Percentiles rank a stretch among this genome's conserved stretches.
These are phyloP conservation scores for Fulica atra DNA, from an alignment of 2,113 vertebrate genomes.

Conservation along the genomic window DNA sequence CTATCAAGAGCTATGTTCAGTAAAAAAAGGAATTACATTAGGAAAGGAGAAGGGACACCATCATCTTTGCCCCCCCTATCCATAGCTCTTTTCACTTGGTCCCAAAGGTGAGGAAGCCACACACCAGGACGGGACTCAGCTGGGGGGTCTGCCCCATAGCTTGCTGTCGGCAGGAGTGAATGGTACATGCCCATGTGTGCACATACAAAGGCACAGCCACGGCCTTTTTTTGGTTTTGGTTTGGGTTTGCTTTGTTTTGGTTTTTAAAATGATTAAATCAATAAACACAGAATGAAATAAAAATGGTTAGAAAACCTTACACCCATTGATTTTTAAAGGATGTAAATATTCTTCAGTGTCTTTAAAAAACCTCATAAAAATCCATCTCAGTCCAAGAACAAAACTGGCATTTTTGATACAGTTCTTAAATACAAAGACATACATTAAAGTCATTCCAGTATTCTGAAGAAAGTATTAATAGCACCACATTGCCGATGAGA, in stretches of 20 bases:
- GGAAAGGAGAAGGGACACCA: not conserved
- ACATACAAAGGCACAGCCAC: not conserved
- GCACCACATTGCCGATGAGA: not conserved
- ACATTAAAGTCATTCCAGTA: not conserved
- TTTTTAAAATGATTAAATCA: not conserved
- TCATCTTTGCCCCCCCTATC: not conserved
- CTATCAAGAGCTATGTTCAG: not conserved
- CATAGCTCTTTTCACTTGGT: not conserved
- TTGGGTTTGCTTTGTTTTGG: not conserved
- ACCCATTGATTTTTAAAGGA: not conserved
- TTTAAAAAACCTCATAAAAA: not conserved
- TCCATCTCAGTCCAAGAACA: not conserved
- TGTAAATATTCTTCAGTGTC: not conserved
- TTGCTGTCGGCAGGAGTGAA: not conserved
- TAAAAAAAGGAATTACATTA: not conserved
- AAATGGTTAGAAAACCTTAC: not conserved
- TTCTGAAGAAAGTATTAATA: not conserved
- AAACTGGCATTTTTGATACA: not conserved
- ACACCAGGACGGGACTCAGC: not conserved
- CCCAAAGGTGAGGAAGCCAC: not conserved
- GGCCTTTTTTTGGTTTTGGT: not conserved
- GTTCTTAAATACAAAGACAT: not conserved
- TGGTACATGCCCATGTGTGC: not conserved
- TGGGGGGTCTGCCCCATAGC: not conserved
- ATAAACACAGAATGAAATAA: not conserved